Conservation (phyloP, 2,888 invertebrate species). For the Alitta virens region DNA sequence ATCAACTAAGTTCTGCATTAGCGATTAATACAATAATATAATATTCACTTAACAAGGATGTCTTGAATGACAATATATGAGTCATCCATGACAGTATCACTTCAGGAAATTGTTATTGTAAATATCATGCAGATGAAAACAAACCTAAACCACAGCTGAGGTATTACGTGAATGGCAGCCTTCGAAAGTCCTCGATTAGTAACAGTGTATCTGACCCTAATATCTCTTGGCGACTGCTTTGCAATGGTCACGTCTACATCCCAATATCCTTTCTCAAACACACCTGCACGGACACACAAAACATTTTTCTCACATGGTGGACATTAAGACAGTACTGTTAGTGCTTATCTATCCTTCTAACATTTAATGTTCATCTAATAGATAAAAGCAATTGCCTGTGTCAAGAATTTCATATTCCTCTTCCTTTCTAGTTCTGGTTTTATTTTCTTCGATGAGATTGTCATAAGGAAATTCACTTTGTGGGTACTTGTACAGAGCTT, state of each 20-base stretch:
- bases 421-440: conserved; percentile 31
- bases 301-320: background rate
- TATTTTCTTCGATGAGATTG: conserved; percentile 39
- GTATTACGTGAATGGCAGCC: conserved; percentile 51
- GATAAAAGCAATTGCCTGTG: conserved; percentile 42
- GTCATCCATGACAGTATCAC: too few species aligned
- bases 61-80: too few species aligned
- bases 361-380: too few species aligned
- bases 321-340: background rate
- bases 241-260: conserved; percentile 54
- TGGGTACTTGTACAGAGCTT: conserved; percentile 55
- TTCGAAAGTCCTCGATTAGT: conserved; percentile 43
- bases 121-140: background rate
- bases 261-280: conserved; percentile 50
- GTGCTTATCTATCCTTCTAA: too few species aligned
- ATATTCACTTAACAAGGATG: too few species aligned
- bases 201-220: conserved; percentile 48
- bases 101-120: too few species aligned
- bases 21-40: too few species aligned
- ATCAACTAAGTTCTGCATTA: too few species aligned
- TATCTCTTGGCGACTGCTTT: conserved; percentile 47
- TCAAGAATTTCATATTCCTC: conserved; percentile 54
- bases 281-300: conserved; percentile 32
- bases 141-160: conserved; percentile 53
- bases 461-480: conserved; percentile 50